A percentile compares a stretch with the other conserved stretches of the same genome.
These are phyloP conservation scores for Euschistus heros DNA, from an alignment of 1,140 invertebrate species.

Conservation along the genomic window DNA sequence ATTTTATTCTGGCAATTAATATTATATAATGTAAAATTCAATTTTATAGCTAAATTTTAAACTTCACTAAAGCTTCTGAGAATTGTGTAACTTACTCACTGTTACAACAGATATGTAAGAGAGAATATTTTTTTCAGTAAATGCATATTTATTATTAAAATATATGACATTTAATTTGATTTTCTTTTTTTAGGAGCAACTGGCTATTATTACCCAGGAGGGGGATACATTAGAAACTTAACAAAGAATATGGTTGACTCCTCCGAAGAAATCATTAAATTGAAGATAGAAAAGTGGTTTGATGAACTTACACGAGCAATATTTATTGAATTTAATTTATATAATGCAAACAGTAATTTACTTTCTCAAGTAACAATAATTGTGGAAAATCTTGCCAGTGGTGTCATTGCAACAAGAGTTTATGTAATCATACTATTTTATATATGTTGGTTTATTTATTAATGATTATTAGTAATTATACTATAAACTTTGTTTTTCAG, in stretches of 20 bases:
- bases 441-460: too few relatives aligned
- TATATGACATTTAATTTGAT: too few relatives aligned
- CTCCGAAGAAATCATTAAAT: neutral
- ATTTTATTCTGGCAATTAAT: too few relatives aligned
- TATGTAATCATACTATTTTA: neutral
- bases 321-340: slow-evolving; percentile 6
- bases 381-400: neutral
- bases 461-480: too few relatives aligned
- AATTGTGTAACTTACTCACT: too few relatives aligned
- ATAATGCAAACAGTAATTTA: neutral
- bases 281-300: neutral
- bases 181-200: neutral
- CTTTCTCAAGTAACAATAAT: neutral
- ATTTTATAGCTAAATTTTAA: too few relatives aligned
- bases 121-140: too few relatives aligned
- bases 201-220: neutral
- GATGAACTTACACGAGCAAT: neutral
- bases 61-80: too few relatives aligned
- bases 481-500: too few relatives aligned
- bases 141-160: too few relatives aligned
- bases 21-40: too few relatives aligned
- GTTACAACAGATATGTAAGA: too few relatives aligned
- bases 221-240: neutral
- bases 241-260: neutral
- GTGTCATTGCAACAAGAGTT: neutral